Conservation (phyloP, 2,888 invertebrate genomes). For the Mesoligia furuncula region DNA sequence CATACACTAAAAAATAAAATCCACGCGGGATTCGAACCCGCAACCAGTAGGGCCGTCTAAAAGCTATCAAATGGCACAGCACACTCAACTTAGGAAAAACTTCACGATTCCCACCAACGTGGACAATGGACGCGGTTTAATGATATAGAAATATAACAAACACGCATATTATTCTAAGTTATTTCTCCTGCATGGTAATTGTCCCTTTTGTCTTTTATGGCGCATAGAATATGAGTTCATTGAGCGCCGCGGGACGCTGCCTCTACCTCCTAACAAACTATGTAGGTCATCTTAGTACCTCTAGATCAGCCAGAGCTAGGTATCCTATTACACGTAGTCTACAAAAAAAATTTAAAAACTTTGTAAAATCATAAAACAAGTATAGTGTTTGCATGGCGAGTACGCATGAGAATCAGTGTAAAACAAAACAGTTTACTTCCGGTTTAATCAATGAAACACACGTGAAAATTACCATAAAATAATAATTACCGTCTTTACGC, state of each 20-base stretch:
- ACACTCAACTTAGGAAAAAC: not conserved
- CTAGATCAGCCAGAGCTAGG: not conserved
- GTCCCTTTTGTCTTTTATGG: not conserved
- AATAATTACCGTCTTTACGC: not conserved
- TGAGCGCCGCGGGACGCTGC: not conserved
- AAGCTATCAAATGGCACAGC: not conserved
- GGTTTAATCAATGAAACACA: not conserved
- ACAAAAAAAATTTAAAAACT: slow-evolving; percentile 7
- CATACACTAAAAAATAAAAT: not conserved
- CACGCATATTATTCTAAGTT: not conserved
- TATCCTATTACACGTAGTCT: not conserved
- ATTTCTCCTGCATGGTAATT: not conserved
- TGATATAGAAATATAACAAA: slow-evolving; percentile 6
- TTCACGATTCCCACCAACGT: not conserved
- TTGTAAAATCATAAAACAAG: not conserved
- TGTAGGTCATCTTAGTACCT: slow-evolving; percentile 9
- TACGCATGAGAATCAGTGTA: not conserved
- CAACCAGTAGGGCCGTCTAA: not conserved
- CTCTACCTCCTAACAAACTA: not conserved
- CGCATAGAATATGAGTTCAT: not conserved
- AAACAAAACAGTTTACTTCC: not conserved
- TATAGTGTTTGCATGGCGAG: not conserved
- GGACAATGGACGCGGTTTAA: not conserved
- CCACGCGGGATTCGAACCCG: slow-evolving; percentile 22
- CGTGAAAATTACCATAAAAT: not conserved